Evolutionary conservation across 2,113 vertebrate genomes (phyloP), one percentile per base, ranked within the genome.

Genomic region (Albula glossodonta): DNA sequence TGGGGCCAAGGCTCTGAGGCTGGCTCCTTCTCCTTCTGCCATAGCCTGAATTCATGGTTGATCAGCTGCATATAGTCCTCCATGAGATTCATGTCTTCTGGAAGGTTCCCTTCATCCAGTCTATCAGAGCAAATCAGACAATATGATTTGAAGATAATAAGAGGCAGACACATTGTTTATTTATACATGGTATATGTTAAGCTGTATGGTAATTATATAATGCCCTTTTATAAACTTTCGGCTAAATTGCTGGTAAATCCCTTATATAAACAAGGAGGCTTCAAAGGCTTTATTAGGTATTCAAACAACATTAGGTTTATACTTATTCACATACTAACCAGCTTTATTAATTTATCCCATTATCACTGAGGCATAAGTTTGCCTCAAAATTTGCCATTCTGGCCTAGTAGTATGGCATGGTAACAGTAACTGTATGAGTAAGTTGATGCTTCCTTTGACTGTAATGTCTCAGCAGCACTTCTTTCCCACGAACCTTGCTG

Each of bases 1-100:
- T 95, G 96, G 0, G 94, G 91, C 84, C 94, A 95, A 22, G 85
- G 83, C 0, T 96, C 96, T 93, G 96, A 96, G 2, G 94, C 91
- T 74, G 92, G 89, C 84, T 97, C 96, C n/a, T 90, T 90, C 57
- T 95, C 97, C 89, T 99, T 97, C 91, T 98, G 97, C 98, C 98
- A 99, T 80, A 96, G 97, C 93, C 99, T 98, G 93, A 97, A 98
- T 89, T 99, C 98, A 0, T 99, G 98, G 92, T 98, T 98, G 12
- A 99, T 98, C 50, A 99, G 94, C 56, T 99, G 97, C 89, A 98
- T 96, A 92, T 99, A 99, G 89, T 99, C 98, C 89, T 99, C 98
- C 91, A 99, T 98, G 0, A 99, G 94, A 87, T 99, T 98, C 92
- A 99, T 97, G 92, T 99, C 98, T 91, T 98, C 98, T 7, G 98